phyloP scores from a whole-genome alignment of 2,888 invertebrate species.

The Tuberolachnus salignus region DNA sequence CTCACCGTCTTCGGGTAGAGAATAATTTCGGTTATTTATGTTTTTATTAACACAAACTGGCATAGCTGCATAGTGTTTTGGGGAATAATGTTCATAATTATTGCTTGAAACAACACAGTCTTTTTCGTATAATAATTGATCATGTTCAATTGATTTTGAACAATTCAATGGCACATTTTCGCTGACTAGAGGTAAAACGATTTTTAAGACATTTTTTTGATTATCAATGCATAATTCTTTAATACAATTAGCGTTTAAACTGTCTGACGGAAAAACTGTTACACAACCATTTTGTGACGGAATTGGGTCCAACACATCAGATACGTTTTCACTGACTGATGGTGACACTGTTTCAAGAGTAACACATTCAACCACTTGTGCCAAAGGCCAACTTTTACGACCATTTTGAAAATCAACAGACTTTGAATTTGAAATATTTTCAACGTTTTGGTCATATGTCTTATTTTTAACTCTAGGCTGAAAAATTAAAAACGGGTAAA shows the following conservation, averaged over 20 bases:
- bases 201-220: slow-evolving; percentile 42
- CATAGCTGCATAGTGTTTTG: slow-evolving; percentile 8
- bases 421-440: slow-evolving; percentile 31
- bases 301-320: neutral
- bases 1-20: slow-evolving; percentile 62
- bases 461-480: slow-evolving; percentile 49
- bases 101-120: slow-evolving; percentile 1
- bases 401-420: slow-evolving; percentile 26
- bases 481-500: neutral
- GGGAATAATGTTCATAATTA: slow-evolving; percentile 13
- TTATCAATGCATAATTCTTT: neutral
- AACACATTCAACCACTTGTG: slow-evolving; percentile 50
- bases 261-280: neutral
- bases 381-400: slow-evolving; percentile 48
- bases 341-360: slow-evolving; percentile 9
- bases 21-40: slow-evolving; percentile 41
- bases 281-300: slow-evolving; percentile 23
- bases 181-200: slow-evolving; percentile 52
- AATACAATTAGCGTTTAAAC: slow-evolving; percentile 11
- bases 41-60: slow-evolving; percentile 19
- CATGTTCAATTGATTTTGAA: neutral
- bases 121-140: slow-evolving; percentile 17
- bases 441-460: neutral
- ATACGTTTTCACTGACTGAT: slow-evolving; percentile 7
- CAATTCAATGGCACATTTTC: slow-evolving; percentile 43